Percentiles rank a stretch among this genome's conserved stretches.
These are phyloP conservation scores for Eugnorisma glareosa DNA, from an alignment of 2,888 invertebrate species.

Conservation along the genomic window DNA sequence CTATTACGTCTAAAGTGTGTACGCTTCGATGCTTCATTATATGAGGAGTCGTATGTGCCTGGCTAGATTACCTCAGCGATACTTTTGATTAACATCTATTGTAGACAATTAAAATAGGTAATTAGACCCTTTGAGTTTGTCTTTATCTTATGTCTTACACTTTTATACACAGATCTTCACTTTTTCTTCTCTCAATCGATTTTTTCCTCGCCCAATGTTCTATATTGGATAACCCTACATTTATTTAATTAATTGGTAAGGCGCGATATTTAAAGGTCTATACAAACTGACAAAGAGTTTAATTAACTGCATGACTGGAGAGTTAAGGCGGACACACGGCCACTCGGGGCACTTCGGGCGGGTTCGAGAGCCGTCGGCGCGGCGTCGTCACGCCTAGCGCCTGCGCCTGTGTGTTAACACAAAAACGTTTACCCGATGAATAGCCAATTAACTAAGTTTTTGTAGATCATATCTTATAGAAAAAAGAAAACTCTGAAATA, in stretches of 20 bases:
- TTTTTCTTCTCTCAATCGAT: not conserved
- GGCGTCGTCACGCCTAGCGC: slow-evolving; percentile 24
- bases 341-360: not conserved
- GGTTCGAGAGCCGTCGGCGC: slow-evolving; percentile 9
- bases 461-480: not conserved
- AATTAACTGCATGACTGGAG: slow-evolving; percentile 52
- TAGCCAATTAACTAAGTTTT: slow-evolving; percentile 28
- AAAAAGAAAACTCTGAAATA: not conserved
- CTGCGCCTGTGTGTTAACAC: slow-evolving; percentile 21
- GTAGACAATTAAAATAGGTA: not conserved
- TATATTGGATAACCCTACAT: not conserved
- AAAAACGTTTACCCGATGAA: slow-evolving; percentile 49
- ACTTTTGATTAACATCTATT: not conserved
- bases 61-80: not conserved
- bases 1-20: not conserved
- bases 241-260: slow-evolving; percentile 32
- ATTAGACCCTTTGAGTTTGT: not conserved
- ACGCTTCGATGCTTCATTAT: not conserved
- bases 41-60: not conserved
- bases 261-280: slow-evolving; percentile 21
- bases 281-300: slow-evolving; percentile 42
- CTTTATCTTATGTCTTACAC: not conserved
- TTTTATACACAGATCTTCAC: not conserved
- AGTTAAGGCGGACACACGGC: not conserved
- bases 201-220: not conserved